Conservation (phyloP, 1,140 invertebrate species). For the Leptinotarsa lineolata region DNA sequence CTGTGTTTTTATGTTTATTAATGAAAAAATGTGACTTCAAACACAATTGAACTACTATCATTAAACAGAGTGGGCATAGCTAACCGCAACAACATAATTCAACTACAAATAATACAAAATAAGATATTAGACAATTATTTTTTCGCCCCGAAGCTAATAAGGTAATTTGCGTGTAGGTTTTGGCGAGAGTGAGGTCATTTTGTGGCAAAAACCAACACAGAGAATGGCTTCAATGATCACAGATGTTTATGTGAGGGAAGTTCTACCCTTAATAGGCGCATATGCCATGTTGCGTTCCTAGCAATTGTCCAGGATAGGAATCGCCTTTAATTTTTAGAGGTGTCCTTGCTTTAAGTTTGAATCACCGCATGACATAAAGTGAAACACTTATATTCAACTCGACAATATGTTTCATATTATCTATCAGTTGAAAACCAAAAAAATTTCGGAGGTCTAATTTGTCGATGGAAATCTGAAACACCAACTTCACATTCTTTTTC, state of each 20-base stretch:
- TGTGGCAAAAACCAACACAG: constrained; percentile 20
- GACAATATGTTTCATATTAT: too few relatives aligned
- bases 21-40: too few relatives aligned
- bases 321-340: neutral
- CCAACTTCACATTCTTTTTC: too few relatives aligned
- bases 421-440: too few relatives aligned
- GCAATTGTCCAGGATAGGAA: neutral
- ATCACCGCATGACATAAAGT: too few relatives aligned
- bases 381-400: too few relatives aligned
- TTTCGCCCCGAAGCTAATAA: neutral
- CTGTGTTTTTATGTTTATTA: too few relatives aligned
- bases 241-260: constrained; percentile 16
- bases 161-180: constrained; percentile 15
- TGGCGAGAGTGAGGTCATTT: constrained; percentile 16
- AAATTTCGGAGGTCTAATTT: too few relatives aligned
- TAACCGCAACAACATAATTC: neutral
- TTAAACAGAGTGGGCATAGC: neutral
- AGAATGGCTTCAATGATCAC: constrained; percentile 15
- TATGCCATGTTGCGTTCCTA: constrained; percentile 16
- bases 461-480: too few relatives aligned
- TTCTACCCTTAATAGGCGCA: constrained; percentile 6
- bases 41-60: too few relatives aligned
- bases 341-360: too few relatives aligned
- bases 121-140: neutral
- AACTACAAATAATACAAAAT: neutral